Percentiles rank a stretch among this genome's conserved stretches.
phyloP scores from a whole-genome alignment of 2,113 vertebrate species.

The Felis chaus region DNA sequence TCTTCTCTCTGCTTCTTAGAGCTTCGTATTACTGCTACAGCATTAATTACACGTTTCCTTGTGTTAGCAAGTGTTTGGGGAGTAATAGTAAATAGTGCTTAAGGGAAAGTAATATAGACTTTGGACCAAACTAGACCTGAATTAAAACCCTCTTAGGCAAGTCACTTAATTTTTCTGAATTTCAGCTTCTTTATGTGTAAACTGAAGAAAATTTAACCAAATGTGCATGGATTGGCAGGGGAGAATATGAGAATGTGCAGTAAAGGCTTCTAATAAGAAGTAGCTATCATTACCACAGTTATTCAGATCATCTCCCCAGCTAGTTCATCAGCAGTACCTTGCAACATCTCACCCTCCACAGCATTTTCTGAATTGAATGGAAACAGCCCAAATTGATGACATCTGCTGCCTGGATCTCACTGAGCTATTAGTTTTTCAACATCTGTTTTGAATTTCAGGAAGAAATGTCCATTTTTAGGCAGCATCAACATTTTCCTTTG shows the following conservation, averaged over 20 bases:
- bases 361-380: slow-evolving; percentile 42
- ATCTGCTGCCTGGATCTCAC: slow-evolving; percentile 69
- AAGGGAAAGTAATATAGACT: not conserved
- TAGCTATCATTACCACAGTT: not conserved
- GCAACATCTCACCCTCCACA: not conserved
- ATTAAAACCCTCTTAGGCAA: not conserved
- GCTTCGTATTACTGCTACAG: not conserved
- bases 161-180: slow-evolving; percentile 36
- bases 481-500: slow-evolving; percentile 53
- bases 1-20: not conserved
- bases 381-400: slow-evolving; percentile 52
- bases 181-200: slow-evolving; percentile 13
- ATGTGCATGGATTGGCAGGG: not conserved
- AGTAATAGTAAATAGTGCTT: not conserved
- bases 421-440: slow-evolving; percentile 68
- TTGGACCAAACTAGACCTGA: not conserved
- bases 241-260: not conserved
- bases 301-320: not conserved
- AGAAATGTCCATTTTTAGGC: slow-evolving; percentile 74
- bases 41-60: not conserved
- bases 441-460: slow-evolving; percentile 68
- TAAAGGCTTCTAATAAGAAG: not conserved
- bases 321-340: not conserved
- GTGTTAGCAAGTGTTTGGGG: not conserved
- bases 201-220: not conserved